These are phyloP conservation scores for Phyto melanocephala DNA, from an alignment of 2,888 invertebrate species.

Conservation along the genomic window DNA sequence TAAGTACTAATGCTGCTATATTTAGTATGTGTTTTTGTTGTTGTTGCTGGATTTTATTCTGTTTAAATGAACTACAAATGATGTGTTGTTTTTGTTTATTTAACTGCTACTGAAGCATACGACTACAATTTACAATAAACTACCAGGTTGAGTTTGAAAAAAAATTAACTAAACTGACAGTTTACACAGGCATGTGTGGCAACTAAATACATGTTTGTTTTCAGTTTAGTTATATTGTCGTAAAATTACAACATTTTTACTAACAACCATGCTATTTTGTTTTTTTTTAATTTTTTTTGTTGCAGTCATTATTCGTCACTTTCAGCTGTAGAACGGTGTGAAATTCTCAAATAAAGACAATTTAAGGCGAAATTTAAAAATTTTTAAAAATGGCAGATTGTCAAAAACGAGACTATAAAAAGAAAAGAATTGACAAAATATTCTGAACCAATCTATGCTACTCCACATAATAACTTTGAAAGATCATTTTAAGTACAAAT, in stretches of 20 bases:
- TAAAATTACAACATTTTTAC: constrained; percentile 57
- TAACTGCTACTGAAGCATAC: constrained; percentile 35
- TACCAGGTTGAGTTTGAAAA: constrained; percentile 18
- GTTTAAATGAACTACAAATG: constrained; percentile 57
- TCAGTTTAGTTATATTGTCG: constrained; percentile 52
- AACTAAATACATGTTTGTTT: constrained; percentile 51
- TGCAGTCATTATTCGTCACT: neutral
- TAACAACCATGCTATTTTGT: constrained; percentile 25
- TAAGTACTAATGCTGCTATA: neutral
- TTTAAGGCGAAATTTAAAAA: no score
- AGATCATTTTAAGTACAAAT: no score
- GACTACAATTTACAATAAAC: constrained; percentile 27
- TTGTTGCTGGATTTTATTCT: neutral
- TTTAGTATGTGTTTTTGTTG: constrained; percentile 29
- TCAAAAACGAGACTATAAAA: no score
- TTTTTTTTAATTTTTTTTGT: neutral
- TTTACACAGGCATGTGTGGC: constrained; percentile 64
- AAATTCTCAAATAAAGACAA: constrained; percentile 27
- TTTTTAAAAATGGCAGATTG: no score
- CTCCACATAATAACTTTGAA: no score
- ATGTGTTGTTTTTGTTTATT: constrained; percentile 62
- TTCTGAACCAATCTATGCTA: no score
- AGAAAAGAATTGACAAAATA: no score
- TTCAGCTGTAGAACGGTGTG: constrained; percentile 47
- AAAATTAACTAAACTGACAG: constrained; percentile 64